phyloP scores from a whole-genome alignment of 1,140 invertebrate genomes.

The Aphelinus atriplicis region DNA sequence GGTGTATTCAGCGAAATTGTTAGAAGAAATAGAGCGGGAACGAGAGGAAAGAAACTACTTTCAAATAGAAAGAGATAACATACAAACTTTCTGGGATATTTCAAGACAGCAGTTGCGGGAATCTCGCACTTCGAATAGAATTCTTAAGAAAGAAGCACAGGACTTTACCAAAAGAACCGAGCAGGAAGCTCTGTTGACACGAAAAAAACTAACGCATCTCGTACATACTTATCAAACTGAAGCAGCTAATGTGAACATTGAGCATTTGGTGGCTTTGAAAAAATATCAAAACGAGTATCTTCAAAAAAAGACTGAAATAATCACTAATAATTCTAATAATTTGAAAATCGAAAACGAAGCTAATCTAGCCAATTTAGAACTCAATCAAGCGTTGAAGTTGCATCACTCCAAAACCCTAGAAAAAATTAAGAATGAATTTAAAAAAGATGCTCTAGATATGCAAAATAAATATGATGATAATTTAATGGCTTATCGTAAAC shows the following conservation, averaged over 20 bases:
- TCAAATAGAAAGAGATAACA: conserved; percentile 93
- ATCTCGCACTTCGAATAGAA: conserved; percentile 73
- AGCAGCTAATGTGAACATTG: conserved; percentile 80
- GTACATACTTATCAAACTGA: conserved; percentile 91
- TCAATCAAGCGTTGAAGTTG: conserved; percentile 72
- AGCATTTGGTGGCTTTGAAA: conserved; percentile 80
- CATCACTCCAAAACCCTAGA: conserved; percentile 66
- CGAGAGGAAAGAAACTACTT: conserved; percentile 95
- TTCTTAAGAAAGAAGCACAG: conserved; percentile 23
- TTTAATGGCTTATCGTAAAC: conserved; percentile 76
- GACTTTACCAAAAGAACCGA: conserved; percentile 49
- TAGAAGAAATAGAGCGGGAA: conserved; percentile 92
- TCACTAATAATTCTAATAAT: conserved; percentile 81
- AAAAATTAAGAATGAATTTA: conserved; percentile 75
- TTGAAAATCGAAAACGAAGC: conserved; percentile 80
- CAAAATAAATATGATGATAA: conserved; percentile 85
- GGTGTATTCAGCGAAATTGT: conserved; percentile 85
- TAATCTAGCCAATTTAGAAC: conserved; percentile 74
- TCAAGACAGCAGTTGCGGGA: conserved; percentile 86
- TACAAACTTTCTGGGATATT: conserved; percentile 94
- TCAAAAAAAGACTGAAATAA: conserved; percentile 78
- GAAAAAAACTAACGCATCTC: conserved; percentile 90
- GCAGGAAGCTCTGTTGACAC: conserved; percentile 87
- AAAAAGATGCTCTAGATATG: conserved; percentile 79
- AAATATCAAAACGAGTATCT: conserved; percentile 78